Base-by-base conservation (phyloP, 1,140 invertebrate species). In the Temnothorax longispinosus region DNA sequence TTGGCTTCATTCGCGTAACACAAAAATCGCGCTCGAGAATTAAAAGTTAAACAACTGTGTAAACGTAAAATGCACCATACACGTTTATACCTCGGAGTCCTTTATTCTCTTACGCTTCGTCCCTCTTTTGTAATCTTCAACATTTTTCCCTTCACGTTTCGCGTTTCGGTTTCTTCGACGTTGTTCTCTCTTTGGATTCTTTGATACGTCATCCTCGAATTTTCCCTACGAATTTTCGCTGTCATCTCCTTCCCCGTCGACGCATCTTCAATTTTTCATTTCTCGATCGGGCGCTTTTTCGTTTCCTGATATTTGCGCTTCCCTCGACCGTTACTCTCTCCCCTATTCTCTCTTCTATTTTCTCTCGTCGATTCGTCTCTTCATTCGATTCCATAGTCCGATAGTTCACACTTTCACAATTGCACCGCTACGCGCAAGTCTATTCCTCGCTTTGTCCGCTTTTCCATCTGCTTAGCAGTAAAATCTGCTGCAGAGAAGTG, bases 201-300 rank as follows among this genome's bases (percentile, higher is more conserved):
- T 78, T 85, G 80, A 84, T 84, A 74, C 32, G 54, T 77, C 47
- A 85, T 52, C 41, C 32, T 60, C 54, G 69, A 69, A 69, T 69
- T 69, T 69, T 56, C 32, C 38, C 52, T 47, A n/a, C 60, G 47
- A 54, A 78, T 78, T 85, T 74, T 75, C 60, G 32, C 41, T 62
- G 69, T 62, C 47, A 85, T 78, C 64, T 67, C 54, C 60, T 85
- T 54, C 60, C n/a, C 32, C 21, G 47, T 56, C 38, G 74, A 52
- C 58, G 71, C 60, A 76, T 78, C 62, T 67, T 85, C 82, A 78
- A 76, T 85, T 78, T 65, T 78, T 85, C 82, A 85, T 85, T 56
- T 85, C 60, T 77, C 72, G 58, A 65, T 77, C 74, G 71, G 41
- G 11, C 58, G 56, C 82, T 77, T 64, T 85, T 77, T 84, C 81